Evolutionary conservation across 2,888 invertebrate species (phyloP).

Genomic region (Lepas anatifera): DNA sequence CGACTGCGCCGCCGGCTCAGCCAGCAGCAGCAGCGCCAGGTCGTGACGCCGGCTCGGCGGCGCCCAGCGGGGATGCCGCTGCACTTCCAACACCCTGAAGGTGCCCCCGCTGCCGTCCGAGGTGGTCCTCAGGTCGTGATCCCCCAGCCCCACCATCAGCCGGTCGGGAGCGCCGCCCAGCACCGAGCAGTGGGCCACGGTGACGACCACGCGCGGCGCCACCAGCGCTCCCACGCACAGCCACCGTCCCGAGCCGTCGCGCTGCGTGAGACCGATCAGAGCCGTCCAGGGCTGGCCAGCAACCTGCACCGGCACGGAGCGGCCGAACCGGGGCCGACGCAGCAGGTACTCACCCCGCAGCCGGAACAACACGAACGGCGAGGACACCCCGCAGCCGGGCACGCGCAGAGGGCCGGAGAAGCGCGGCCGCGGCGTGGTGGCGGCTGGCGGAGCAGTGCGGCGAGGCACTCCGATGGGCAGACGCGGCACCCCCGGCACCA

Average conservation of each 20-base stretch:
- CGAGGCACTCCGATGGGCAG: too few relatives aligned
- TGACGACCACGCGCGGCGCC: background rate
- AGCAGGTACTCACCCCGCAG: background rate
- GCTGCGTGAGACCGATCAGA: background rate
- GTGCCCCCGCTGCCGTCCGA: background rate
- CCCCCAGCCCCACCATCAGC: background rate
- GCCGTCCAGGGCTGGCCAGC: background rate
- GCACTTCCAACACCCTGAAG: background rate
- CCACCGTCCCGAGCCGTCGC: background rate
- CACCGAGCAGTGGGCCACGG: background rate
- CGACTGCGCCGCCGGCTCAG: background rate
- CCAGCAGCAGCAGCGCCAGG: conserved; percentile 3
- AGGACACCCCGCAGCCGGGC: background rate
- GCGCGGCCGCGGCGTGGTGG: too few relatives aligned
- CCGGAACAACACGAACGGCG: background rate
- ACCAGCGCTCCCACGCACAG: conserved; percentile 1
- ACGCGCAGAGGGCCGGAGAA: too few relatives aligned
- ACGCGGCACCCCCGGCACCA: too few relatives aligned
- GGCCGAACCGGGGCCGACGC: background rate
- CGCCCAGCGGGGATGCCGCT: background rate
- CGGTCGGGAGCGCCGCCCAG: background rate
- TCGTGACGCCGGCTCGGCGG: background rate
- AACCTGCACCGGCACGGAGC: background rate
- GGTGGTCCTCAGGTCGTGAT: background rate
- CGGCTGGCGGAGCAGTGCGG: too few relatives aligned